phyloP scores from a whole-genome alignment of 2,888 invertebrate species.

The Loripinus fragilis region DNA sequence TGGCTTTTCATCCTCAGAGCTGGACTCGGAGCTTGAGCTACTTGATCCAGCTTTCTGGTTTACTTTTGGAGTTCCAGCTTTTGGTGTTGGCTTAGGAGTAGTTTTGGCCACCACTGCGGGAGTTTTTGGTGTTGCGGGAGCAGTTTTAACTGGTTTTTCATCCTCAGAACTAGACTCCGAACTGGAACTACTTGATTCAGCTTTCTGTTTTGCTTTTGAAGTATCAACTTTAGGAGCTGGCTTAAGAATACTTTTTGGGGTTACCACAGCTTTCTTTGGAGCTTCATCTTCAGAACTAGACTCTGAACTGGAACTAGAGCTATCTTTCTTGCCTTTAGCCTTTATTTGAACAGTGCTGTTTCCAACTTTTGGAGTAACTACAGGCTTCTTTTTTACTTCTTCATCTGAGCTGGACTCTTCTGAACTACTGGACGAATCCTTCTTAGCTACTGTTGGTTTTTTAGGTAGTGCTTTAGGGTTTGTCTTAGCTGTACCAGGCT shows the following conservation, averaged over 20 bases:
- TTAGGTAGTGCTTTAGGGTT: constrained; percentile 22
- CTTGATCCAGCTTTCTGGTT: constrained; percentile 19
- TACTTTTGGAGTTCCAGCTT: constrained; percentile 23
- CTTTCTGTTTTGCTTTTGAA: neutral
- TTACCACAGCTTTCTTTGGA: constrained; percentile 17
- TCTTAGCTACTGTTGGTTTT: constrained; percentile 30
- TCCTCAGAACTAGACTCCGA: constrained; percentile 46
- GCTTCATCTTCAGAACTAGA: constrained; percentile 46
- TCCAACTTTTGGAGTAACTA: constrained; percentile 17
- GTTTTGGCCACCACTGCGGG: constrained; percentile 19
- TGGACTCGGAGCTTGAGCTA: constrained; percentile 60
- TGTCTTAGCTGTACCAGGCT: neutral
- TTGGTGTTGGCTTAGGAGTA: constrained; percentile 31
- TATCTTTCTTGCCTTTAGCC: constrained; percentile 33
- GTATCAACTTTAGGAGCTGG: neutral
- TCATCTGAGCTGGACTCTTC: constrained; percentile 40
- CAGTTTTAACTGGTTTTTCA: constrained; percentile 14
- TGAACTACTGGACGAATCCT: constrained; percentile 39
- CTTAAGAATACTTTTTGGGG: neutral
- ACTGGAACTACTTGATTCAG: constrained; percentile 44
- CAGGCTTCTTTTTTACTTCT: constrained; percentile 13
- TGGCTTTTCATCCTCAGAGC: constrained; percentile 43
- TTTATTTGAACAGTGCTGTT: constrained; percentile 14
- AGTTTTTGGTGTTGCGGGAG: constrained; percentile 25
- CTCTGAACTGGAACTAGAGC: constrained; percentile 38